phyloP scores from a whole-genome alignment of 1,140 invertebrate genomes.

The Drosophila pachea region DNA sequence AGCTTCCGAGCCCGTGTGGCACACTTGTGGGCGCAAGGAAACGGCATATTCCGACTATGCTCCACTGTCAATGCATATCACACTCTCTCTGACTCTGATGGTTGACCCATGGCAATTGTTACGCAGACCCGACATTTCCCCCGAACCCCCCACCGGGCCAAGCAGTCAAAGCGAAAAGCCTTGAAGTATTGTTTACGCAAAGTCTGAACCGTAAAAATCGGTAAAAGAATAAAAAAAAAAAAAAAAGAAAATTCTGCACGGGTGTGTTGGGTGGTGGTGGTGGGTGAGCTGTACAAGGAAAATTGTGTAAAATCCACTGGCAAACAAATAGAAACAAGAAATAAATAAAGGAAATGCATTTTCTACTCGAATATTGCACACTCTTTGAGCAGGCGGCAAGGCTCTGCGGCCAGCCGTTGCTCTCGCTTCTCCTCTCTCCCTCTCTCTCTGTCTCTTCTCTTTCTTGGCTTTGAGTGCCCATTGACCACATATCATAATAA shows the following conservation, averaged over 20 bases:
- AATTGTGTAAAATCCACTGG: conserved; percentile 47
- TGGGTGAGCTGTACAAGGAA: conserved; percentile 22
- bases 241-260: too few relatives aligned
- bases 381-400: conserved; percentile 37
- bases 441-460: conserved; percentile 5
- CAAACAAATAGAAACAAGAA: conserved; percentile 36
- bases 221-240: too few relatives aligned
- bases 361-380: conserved; percentile 36
- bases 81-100: conserved; percentile 25
- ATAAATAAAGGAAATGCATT: conserved; percentile 50
- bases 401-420: conserved; percentile 1
- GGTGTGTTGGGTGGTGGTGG: too few relatives aligned
- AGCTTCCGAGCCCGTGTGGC: background rate
- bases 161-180: conserved; percentile 33
- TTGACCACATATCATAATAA: conserved; percentile 51
- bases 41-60: background rate
- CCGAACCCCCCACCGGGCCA: too few relatives aligned
- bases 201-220: conserved; percentile 8
- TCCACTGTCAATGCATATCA: conserved; percentile 48
- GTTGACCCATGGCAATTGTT: conserved; percentile 52
- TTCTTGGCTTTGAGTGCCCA: conserved; percentile 11
- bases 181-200: conserved; percentile 65
- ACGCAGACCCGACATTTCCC: conserved; percentile 14
- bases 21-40: background rate
- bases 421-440: background rate